Conservation (phyloP, 1,140 invertebrate genomes). For the Scaptomyza hsui region DNA sequence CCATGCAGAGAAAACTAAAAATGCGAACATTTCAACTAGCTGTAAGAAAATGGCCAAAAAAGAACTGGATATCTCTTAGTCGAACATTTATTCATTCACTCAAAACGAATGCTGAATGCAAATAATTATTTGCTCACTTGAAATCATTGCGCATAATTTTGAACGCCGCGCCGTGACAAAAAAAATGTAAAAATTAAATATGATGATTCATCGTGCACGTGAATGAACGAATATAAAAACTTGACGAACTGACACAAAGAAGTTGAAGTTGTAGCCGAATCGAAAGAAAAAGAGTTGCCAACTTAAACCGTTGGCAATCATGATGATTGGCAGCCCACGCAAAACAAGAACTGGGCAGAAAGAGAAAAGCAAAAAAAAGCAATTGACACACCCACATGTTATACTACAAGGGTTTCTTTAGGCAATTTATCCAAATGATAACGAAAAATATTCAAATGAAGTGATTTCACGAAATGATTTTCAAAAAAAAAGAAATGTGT, state of each 20-base stretch:
- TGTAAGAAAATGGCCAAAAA: too few species aligned
- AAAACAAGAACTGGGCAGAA: not conserved
- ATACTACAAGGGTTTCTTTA: not conserved
- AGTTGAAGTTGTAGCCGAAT: too few species aligned
- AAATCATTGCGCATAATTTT: too few species aligned
- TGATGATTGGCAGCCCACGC: not conserved
- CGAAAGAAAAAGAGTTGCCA: too few species aligned
- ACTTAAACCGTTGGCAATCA: not conserved
- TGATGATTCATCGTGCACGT: too few species aligned
- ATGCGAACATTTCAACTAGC: too few species aligned
- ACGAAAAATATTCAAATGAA: not conserved
- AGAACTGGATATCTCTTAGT: not conserved
- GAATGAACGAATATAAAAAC: too few species aligned
- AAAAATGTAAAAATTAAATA: too few species aligned
- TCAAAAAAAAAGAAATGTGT: not conserved
- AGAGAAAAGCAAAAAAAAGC: too few species aligned
- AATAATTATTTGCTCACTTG: not conserved
- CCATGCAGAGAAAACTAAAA: not conserved
- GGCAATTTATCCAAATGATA: not conserved
- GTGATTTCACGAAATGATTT: not conserved
- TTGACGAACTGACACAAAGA: too few species aligned
- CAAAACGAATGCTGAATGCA: not conserved
- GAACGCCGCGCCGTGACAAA: too few species aligned
- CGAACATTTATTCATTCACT: not conserved
- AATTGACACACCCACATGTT: not conserved